These are phyloP conservation scores for Rambutsinella grinnellia DNA, from an alignment of 2,888 invertebrate species.

Conservation along the genomic window DNA sequence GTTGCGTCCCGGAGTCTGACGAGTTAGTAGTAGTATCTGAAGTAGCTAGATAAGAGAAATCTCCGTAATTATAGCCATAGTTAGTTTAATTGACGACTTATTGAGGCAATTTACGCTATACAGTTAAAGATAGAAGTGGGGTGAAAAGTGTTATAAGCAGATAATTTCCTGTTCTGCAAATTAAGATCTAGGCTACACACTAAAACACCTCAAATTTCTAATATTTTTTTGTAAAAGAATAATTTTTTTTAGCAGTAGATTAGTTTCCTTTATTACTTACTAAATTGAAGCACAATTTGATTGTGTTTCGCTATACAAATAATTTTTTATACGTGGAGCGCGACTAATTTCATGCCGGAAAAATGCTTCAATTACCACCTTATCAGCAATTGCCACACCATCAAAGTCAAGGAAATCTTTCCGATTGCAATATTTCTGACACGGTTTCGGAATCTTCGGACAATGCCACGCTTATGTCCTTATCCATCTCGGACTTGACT, in stretches of 20 bases:
- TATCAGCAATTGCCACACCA: conserved; percentile 49
- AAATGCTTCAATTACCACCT: conserved; percentile 53
- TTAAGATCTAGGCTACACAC: neutral
- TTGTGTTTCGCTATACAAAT: too few species aligned
- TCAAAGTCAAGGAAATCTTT: conserved; percentile 55
- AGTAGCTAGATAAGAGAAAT: conserved; percentile 2
- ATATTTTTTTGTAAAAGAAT: too few species aligned
- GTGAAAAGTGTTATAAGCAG: neutral
- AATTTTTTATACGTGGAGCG: too few species aligned
- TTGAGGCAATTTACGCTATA: neutral
- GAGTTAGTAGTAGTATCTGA: conserved; percentile 31
- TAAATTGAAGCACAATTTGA: too few species aligned
- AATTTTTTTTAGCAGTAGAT: too few species aligned
- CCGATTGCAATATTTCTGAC: conserved; percentile 62
- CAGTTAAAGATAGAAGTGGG: neutral
- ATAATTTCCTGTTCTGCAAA: neutral
- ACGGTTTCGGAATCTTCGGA: conserved; percentile 66
- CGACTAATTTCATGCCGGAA: too few species aligned
- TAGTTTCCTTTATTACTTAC: too few species aligned
- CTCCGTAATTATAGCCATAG: neutral
- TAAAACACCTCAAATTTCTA: too few species aligned
- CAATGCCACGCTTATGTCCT: conserved; percentile 65
- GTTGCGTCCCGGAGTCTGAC: conserved; percentile 51
- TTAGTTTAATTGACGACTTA: neutral
- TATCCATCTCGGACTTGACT: conserved; percentile 63